Base-by-base conservation (phyloP, 2,888 invertebrate species). In the Limnephilus marmoratus region DNA sequence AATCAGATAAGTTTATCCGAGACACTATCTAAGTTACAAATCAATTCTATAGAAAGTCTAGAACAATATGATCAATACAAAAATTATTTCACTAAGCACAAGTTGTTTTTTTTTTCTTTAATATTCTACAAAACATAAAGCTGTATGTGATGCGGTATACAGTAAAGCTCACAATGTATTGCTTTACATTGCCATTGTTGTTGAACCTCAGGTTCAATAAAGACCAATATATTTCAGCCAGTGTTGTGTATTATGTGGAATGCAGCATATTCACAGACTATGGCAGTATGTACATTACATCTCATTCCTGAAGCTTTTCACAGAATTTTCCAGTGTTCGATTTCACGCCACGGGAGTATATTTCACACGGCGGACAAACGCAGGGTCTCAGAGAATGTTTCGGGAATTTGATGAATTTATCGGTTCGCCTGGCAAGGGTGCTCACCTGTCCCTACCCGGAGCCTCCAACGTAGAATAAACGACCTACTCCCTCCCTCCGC, bases 341-440 rank as follows among this genome's bases (percentile, higher is more conserved):
- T 37, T 37, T 83, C 83, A 83, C 83, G 37, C 83, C 83, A 37
- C 37, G 24, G 37, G 83, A 37, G 83, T 83, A 37, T 34, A 83
- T 83, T 83, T 37, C 83, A 18, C 83, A 18, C 37, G 83, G 37
- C 83, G 37, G 37, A 83, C 83, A 34, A 45, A 45, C 86, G 45
- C 29, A 45, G 29, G 86, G 49, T 86, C 45, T 41, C 45, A 29
- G n/a, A 86, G 86, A 41, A 86, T 86, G 86, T 86, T 29, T 80
- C 88, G 13, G 31, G 88, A 68, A 88, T 80, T 88, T 88, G 68
- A 88, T 29, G 68, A 31, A 88, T 80, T 68, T 88, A 53, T 68
- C 80, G 31, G 18, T 80, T 37, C 80, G 80, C 88, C 88, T 88
- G 53, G 49, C 37, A 88, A n/a, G 68, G 37, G 37, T 53, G 88